These are phyloP conservation scores for Phragmatobia fuliginosa DNA, from an alignment of 2,888 invertebrate species.

Conservation along the genomic window DNA sequence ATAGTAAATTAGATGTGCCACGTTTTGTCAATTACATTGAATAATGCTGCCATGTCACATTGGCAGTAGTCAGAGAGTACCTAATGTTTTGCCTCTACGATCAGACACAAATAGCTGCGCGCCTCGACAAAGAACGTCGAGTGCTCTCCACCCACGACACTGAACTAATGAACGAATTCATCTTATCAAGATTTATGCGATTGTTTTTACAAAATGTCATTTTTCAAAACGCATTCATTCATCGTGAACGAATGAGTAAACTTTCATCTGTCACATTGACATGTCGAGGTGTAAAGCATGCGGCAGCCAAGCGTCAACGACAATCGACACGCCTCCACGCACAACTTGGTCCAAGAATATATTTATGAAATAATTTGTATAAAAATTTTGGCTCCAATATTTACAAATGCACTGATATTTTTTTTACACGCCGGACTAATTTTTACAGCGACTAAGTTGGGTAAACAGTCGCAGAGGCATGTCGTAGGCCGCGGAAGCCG, in stretches of 20 bases:
- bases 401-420: constrained; percentile 80
- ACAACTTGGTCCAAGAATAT: constrained; percentile 79
- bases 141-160: constrained; percentile 23
- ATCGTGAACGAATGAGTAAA: constrained; percentile 20
- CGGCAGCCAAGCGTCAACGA: constrained; percentile 49
- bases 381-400: constrained; percentile 85
- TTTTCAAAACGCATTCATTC: constrained; percentile 15
- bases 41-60: constrained; percentile 79
- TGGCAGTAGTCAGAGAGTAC: constrained; percentile 78
- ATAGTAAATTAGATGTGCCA: constrained; percentile 84
- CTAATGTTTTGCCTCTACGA: constrained; percentile 81
- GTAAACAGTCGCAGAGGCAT: constrained; percentile 61
- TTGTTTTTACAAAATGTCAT: neutral
- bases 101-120: constrained; percentile 67
- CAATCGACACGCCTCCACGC: constrained; percentile 53
- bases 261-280: constrained; percentile 12
- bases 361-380: constrained; percentile 83
- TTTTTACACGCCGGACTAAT: constrained; percentile 82
- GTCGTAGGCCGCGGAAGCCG: constrained; percentile 49
- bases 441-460: constrained; percentile 79
- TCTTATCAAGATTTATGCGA: neutral
- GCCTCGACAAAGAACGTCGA: constrained; percentile 39
- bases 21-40: constrained; percentile 81
- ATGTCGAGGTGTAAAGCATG: constrained; percentile 31
- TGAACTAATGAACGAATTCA: constrained; percentile 17